phyloP scores from a whole-genome alignment of 1,140 invertebrate species.

The Pseudomyrmex gracilis region DNA sequence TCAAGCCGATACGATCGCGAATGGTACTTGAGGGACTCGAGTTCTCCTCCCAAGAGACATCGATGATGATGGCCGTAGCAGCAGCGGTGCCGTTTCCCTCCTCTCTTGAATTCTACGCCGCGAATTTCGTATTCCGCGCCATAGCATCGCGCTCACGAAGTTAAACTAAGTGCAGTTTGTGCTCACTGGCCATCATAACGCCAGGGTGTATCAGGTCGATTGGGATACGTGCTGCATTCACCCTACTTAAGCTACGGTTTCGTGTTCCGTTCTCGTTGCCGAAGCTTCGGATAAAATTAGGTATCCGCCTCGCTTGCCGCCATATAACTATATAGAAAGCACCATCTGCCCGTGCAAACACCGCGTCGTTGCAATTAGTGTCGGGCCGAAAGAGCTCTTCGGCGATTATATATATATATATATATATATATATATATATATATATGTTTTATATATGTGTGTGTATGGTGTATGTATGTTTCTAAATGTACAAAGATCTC shows the following conservation, averaged over 20 bases:
- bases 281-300: conserved; percentile 70
- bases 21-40: conserved; percentile 24
- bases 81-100: not conserved
- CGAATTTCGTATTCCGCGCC: conserved; percentile 75
- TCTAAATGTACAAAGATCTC: not conserved
- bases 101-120: conserved; percentile 28
- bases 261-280: conserved; percentile 64
- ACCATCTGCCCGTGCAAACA: conserved; percentile 42
- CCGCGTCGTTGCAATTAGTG: conserved; percentile 39
- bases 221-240: conserved; percentile 73
- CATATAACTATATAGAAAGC: conserved; percentile 40
- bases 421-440: too few relatives aligned
- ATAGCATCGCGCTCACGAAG: conserved; percentile 66
- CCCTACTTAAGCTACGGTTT: conserved; percentile 64
- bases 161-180: conserved; percentile 79
- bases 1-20: conserved; percentile 47
- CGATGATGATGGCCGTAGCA: conserved; percentile 55
- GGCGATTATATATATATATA: not conserved
- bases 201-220: conserved; percentile 71
- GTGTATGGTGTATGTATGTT: not conserved
- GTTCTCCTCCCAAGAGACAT: conserved; percentile 40
- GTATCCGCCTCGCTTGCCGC: conserved; percentile 43
- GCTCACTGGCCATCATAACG: conserved; percentile 73
- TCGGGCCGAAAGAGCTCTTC: conserved; percentile 38
- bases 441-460: too few relatives aligned